Evolutionary conservation across 2,888 invertebrate genomes (phyloP).

Genomic region (Andrena marginata): DNA sequence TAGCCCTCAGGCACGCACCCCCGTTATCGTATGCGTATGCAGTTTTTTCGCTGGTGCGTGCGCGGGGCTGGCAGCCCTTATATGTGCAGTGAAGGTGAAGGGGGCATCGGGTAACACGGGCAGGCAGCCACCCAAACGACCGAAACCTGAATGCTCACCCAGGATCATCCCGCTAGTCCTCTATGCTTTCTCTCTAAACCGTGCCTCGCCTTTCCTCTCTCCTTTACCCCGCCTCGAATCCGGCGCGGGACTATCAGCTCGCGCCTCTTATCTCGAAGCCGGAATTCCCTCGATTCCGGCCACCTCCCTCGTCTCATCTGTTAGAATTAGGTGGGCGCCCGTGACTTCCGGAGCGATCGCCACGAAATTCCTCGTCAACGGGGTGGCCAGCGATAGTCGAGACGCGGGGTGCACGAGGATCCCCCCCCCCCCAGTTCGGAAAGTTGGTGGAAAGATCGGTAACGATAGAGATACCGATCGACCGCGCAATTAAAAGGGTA

Average conservation of each 20-base stretch:
- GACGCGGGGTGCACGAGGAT: neutral
- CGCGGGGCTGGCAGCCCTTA: constrained; percentile 83
- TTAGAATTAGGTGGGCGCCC: neutral
- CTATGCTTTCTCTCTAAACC: constrained; percentile 12
- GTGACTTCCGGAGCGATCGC: neutral
- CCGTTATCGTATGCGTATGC: constrained; percentile 82
- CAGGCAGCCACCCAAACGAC: constrained; percentile 79
- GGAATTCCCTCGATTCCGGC: neutral
- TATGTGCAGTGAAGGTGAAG: constrained; percentile 84
- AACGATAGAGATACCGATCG: constrained; percentile 45
- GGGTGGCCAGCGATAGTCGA: neutral
- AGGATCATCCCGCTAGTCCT: constrained; percentile 58
- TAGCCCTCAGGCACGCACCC: constrained; percentile 77
- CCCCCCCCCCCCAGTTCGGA: neutral
- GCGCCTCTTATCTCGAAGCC: neutral
- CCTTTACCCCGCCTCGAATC: neutral
- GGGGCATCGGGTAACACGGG: constrained; percentile 84
- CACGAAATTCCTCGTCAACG: neutral
- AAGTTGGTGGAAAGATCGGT: neutral
- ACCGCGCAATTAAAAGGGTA: constrained; percentile 57
- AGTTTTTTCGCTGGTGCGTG: constrained; percentile 79
- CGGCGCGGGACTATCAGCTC: neutral
- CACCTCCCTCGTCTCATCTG: neutral
- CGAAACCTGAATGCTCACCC: constrained; percentile 74
- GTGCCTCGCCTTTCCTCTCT: neutral